Conservation (phyloP, 2,113 vertebrate genomes). For the Ailuropoda melanoleuca region DNA sequence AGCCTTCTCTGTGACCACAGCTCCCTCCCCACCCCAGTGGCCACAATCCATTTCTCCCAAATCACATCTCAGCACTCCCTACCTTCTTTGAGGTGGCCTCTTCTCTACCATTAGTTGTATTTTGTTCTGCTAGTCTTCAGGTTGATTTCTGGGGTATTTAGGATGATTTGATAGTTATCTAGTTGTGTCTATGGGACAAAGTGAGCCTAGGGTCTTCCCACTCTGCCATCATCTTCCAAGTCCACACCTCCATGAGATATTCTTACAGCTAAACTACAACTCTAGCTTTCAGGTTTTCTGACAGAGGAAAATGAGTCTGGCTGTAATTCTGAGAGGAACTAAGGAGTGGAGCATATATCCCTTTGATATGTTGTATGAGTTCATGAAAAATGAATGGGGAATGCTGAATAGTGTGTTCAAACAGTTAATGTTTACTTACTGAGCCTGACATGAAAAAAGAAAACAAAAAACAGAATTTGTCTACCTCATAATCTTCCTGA, state of each 20-base stretch:
- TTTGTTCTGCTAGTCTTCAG: background rate
- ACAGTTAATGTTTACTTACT: slow-evolving; percentile 57
- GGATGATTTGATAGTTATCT: background rate
- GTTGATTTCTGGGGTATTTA: background rate
- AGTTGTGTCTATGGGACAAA: background rate
- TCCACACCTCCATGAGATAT: background rate
- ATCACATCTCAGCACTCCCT: background rate
- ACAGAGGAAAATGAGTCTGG: slow-evolving; percentile 52
- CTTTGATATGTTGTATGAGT: slow-evolving; percentile 56
- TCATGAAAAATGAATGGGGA: slow-evolving; percentile 73
- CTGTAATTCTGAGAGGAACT: slow-evolving; percentile 43
- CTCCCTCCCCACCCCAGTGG: background rate
- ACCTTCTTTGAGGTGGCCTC: background rate
- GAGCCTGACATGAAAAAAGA: background rate
- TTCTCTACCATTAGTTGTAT: background rate
- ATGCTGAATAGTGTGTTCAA: background rate
- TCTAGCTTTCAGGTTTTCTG: slow-evolving; percentile 49
- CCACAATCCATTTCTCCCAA: background rate
- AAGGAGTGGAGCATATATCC: slow-evolving; percentile 14
- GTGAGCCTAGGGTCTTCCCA: background rate
- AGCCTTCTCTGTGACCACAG: background rate
- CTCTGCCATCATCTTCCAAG: background rate
- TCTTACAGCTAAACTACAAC: slow-evolving; percentile 38
- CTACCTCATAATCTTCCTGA: slow-evolving; percentile 37
- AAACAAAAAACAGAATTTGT: slow-evolving; percentile 29